A percentile compares a stretch with the other conserved stretches of the same genome.
These are phyloP conservation scores for Stichodactyla helianthus DNA, from an alignment of 64 coral and sea anemone genomes.

Conservation along the genomic window DNA sequence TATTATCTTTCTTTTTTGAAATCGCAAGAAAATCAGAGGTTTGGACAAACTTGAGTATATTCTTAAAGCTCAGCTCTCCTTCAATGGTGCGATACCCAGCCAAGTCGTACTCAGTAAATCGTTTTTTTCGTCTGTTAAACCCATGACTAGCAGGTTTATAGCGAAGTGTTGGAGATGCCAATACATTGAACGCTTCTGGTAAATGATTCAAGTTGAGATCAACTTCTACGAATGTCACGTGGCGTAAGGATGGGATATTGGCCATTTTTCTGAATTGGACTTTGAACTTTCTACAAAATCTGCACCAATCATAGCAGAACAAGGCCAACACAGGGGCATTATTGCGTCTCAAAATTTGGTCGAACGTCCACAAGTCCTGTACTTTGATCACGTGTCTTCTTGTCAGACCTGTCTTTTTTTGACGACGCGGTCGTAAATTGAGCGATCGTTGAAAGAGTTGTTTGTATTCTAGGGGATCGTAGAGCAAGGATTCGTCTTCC, in stretches of 20 bases:
- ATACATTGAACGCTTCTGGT: not conserved
- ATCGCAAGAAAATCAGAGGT: not conserved
- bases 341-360: not conserved
- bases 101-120: not conserved
- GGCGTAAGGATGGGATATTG: not conserved
- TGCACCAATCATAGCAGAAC: constrained; percentile 10
- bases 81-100: constrained; percentile 3
- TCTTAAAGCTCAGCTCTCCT: not conserved
- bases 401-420: not conserved
- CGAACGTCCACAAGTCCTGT: not conserved
- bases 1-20: not conserved
- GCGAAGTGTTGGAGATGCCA: not conserved
- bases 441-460: not conserved
- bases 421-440: not conserved
- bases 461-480: not conserved
- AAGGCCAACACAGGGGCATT: not conserved
- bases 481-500: not conserved
- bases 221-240: not conserved
- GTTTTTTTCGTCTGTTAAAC: not conserved
- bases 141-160: not conserved
- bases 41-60: not conserved
- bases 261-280: not conserved
- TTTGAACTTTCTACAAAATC: not conserved
- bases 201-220: not conserved
- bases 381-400: not conserved